Evolutionary conservation across 2,113 vertebrate genomes (phyloP).

Genomic region (Tyto alba): DNA sequence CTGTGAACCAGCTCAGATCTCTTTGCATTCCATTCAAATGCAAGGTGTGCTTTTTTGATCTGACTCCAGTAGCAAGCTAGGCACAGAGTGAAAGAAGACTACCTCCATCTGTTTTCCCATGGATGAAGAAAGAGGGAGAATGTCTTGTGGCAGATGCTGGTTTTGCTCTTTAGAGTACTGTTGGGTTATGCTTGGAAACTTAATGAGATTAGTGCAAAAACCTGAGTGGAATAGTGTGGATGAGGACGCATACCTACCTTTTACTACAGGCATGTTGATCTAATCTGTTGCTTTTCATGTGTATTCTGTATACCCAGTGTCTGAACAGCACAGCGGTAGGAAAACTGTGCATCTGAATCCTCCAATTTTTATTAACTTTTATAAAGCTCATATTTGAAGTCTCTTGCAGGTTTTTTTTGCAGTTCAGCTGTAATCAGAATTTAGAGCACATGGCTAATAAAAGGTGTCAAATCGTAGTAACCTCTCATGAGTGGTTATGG

Average conservation of each 20-base stretch:
- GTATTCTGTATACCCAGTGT: not conserved
- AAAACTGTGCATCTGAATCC: not conserved
- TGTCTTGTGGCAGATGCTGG: not conserved
- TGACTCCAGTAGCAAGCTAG: not conserved
- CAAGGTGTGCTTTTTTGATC: slow-evolving; percentile 6
- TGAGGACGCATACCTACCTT: not conserved
- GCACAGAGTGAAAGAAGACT: not conserved
- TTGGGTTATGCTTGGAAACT: not conserved
- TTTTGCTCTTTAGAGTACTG: not conserved
- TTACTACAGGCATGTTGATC: not conserved
- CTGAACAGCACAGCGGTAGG: not conserved
- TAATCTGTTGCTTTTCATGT: not conserved
- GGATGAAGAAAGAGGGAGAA: not conserved
- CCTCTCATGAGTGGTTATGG: not conserved
- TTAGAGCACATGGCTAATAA: not conserved
- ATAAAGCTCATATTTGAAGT: not conserved
- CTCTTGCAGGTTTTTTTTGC: not conserved
- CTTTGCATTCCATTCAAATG: slow-evolving; percentile 40
- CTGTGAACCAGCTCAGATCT: not conserved
- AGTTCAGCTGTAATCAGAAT: not conserved
- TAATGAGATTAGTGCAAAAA: not conserved
- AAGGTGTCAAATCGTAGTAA: not conserved
- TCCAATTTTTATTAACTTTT: not conserved
- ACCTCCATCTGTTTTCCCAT: not conserved
- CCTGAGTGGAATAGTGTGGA: not conserved